phyloP scores from a whole-genome alignment of 2,888 invertebrate genomes.

The Plagodis pulveraria region DNA sequence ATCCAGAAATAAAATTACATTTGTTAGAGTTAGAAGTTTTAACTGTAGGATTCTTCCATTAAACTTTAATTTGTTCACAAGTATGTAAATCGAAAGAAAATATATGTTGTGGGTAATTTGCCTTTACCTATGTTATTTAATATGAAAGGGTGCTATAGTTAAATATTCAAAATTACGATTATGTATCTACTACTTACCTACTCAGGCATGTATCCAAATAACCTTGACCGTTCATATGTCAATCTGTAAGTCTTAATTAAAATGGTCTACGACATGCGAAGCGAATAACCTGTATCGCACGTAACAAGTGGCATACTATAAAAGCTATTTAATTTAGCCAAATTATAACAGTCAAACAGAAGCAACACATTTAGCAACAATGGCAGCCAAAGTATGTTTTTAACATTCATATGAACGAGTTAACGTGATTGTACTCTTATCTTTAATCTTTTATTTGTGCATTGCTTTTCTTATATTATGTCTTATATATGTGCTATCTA shows the following conservation, averaged over 20 bases:
- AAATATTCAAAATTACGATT: too few relatives aligned
- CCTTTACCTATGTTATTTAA: too few relatives aligned
- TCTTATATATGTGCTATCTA: not conserved
- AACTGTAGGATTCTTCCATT: too few relatives aligned
- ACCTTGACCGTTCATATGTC: not conserved
- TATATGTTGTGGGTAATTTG: too few relatives aligned
- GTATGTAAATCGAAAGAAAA: too few relatives aligned
- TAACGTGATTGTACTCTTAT: not conserved
- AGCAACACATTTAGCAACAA: slow-evolving; percentile 8
- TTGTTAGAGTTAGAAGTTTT: too few relatives aligned
- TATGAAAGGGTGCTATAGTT: too few relatives aligned
- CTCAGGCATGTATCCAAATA: not conserved
- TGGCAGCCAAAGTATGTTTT: slow-evolving; percentile 14
- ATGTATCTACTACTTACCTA: too few relatives aligned
- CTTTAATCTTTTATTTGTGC: too few relatives aligned
- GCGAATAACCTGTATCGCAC: not conserved
- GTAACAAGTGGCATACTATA: not conserved
- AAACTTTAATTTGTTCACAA: too few relatives aligned
- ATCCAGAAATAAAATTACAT: too few relatives aligned
- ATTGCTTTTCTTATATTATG: too few relatives aligned
- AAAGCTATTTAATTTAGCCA: not conserved
- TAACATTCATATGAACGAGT: not conserved
- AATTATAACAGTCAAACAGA: not conserved
- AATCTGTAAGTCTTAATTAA: not conserved
- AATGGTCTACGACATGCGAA: not conserved